Evolutionary conservation across 64 coral and sea anemone genomes (phyloP).

Genomic region (Exaiptasia diaphana): DNA sequence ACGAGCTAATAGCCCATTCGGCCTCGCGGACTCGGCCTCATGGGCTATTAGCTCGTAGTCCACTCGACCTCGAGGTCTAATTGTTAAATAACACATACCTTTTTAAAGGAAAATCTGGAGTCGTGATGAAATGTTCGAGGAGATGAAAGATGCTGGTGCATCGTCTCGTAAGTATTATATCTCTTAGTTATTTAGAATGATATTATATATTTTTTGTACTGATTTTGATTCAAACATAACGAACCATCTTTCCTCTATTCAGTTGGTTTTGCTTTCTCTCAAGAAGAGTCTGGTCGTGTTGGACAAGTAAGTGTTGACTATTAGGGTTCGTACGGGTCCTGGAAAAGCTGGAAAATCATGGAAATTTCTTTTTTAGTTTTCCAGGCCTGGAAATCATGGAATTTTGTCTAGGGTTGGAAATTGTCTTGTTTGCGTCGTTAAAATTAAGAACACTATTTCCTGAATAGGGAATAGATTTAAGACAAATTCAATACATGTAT

Average conservation of each 20-base stretch:
- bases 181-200: neutral
- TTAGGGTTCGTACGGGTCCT: neutral
- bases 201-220: neutral
- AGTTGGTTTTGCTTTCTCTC: slow-evolving; percentile 99
- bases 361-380: neutral
- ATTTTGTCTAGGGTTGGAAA: neutral
- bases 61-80: too few relatives aligned
- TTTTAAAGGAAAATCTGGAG: slow-evolving; percentile 46
- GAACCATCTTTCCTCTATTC: neutral
- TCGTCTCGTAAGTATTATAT: slow-evolving; percentile 40
- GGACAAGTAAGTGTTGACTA: slow-evolving; percentile 55
- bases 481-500: neutral
- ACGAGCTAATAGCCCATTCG: too few relatives aligned
- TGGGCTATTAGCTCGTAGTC: too few relatives aligned
- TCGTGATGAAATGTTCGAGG: slow-evolving; percentile 49
- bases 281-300: slow-evolving; percentile 86
- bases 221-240: neutral
- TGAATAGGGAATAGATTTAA: neutral
- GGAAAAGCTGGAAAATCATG: neutral
- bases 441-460: too few relatives aligned
- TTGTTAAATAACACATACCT: too few relatives aligned
- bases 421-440: too few relatives aligned
- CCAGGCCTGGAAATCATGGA: neutral
- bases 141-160: slow-evolving; percentile 34
- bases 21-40: too few relatives aligned